Percentiles rank a stretch among this genome's conserved stretches.
These are phyloP conservation scores for Philonicus albiceps DNA, from an alignment of 2,888 invertebrate species.

Conservation along the genomic window DNA sequence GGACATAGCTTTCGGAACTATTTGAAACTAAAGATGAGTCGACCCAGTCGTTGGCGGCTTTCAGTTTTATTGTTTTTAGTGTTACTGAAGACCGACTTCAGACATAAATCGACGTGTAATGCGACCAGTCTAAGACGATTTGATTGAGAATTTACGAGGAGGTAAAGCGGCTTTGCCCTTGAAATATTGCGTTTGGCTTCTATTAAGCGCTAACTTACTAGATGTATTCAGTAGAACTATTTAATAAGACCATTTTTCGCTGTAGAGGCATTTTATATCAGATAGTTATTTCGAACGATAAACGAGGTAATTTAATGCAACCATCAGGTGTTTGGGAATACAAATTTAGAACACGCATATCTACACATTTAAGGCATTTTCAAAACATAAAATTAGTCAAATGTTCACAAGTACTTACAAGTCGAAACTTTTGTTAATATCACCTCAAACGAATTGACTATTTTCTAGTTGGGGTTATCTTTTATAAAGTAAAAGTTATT, in stretches of 20 bases:
- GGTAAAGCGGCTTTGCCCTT: neutral
- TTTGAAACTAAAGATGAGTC: neutral
- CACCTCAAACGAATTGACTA: too few species aligned
- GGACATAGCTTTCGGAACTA: neutral
- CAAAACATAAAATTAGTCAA: too few species aligned
- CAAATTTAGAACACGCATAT: neutral
- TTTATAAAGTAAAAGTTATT: too few species aligned
- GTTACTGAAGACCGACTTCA: neutral
- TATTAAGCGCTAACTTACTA: neutral
- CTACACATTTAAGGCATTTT: too few species aligned
- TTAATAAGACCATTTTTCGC: neutral
- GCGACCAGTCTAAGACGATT: neutral
- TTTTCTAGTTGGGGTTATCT: too few species aligned
- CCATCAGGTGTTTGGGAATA: neutral
- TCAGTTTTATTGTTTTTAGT: conserved; percentile 1
- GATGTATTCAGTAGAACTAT: neutral
- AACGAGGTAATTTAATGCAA: neutral
- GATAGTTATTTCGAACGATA: neutral
- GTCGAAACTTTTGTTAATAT: too few species aligned
- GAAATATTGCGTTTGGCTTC: neutral
- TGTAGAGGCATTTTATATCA: neutral
- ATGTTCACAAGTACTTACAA: too few species aligned
- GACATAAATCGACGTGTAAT: neutral
- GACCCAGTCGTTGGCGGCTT: neutral
- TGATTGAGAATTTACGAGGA: conserved; percentile 4